phyloP scores from a whole-genome alignment of 2,113 vertebrate genomes.

The Lophura nycthemera region DNA sequence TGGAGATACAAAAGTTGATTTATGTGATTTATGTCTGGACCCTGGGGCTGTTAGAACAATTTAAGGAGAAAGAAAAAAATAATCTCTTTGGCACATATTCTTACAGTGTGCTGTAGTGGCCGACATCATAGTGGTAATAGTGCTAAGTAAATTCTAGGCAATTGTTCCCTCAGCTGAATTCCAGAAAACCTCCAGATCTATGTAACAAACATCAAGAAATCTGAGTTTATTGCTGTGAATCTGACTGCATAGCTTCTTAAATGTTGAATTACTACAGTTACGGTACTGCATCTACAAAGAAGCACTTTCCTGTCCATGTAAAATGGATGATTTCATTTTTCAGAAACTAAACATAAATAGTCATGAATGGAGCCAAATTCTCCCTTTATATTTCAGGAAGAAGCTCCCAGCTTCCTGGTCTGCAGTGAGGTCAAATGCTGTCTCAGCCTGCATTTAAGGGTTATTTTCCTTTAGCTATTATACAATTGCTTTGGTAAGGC shows the following conservation, averaged over 20 bases:
- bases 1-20: neutral
- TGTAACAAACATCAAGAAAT: neutral
- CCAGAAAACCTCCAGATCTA: neutral
- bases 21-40: neutral
- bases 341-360: neutral
- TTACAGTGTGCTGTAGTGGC: neutral
- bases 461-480: neutral
- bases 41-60: neutral
- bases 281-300: neutral
- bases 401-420: neutral
- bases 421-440: neutral
- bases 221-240: neutral
- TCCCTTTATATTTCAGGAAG: neutral
- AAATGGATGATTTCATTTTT: neutral
- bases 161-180: neutral
- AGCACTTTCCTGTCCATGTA: neutral
- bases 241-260: neutral
- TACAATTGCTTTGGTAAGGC: accelerated
- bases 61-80: neutral
- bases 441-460: neutral
- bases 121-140: neutral
- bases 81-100: neutral
- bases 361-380: neutral
- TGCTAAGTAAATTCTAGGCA: neutral
- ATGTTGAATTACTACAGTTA: neutral